Percentiles rank a stretch among this genome's conserved stretches.
Conservation (phyloP, 2,797 vertebrate genomes). For the Erethizon dorsatum region DNA sequence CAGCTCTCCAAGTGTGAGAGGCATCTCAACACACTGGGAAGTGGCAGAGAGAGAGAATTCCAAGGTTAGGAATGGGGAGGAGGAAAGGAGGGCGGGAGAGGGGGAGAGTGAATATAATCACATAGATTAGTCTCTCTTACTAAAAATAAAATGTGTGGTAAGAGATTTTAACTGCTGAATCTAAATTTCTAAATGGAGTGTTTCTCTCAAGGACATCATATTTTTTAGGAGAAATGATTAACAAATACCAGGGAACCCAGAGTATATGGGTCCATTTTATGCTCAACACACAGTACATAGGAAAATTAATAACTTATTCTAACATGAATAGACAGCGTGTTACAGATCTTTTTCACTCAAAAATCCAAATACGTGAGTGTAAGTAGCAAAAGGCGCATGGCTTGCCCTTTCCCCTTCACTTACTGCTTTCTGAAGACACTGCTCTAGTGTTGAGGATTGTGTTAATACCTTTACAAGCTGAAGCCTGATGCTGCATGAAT, state of each 20-base stretch:
- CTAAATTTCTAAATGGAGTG: constrained; percentile 65
- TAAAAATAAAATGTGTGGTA: constrained; percentile 76
- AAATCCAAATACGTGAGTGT: background rate
- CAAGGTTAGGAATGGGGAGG: constrained; percentile 38
- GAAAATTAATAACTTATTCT: background rate
- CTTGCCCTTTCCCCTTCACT: background rate
- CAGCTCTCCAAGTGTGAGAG: constrained; percentile 70
- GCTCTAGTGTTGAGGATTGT: background rate
- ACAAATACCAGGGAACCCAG: background rate
- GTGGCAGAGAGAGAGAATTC: constrained; percentile 65
- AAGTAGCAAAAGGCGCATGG: background rate
- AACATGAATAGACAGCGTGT: background rate
- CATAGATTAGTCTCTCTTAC: constrained; percentile 66
- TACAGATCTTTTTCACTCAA: background rate
- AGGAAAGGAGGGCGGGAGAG: background rate
- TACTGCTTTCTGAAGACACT: background rate
- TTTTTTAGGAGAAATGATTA: constrained; percentile 59
- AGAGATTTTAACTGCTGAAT: constrained; percentile 69
- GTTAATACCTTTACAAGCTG: background rate
- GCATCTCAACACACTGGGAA: constrained; percentile 68
- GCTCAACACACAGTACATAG: background rate
- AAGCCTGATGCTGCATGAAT: background rate
- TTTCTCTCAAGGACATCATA: constrained; percentile 55
- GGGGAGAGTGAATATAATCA: constrained; percentile 33
- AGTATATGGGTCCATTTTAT: background rate